phyloP scores from a whole-genome alignment of 2,797 vertebrate genomes.

The Gymnoscopelus microlampas region DNA sequence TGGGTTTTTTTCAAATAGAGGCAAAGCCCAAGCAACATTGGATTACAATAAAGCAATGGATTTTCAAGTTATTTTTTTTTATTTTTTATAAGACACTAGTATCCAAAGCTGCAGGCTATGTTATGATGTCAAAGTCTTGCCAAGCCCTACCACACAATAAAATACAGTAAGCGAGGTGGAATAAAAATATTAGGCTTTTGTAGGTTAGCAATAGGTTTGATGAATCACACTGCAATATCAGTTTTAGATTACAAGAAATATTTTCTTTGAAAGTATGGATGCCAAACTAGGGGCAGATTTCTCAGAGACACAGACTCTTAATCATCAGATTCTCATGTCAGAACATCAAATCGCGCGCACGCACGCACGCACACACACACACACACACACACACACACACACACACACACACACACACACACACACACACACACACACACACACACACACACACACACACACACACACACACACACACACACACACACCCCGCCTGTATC shows the following conservation, averaged over 20 bases:
- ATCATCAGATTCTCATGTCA: too few species aligned
- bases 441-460: conserved; percentile 7
- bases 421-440: conserved; percentile 25
- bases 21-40: too few species aligned
- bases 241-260: conserved; percentile 2
- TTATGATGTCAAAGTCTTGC: too few species aligned
- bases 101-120: too few species aligned
- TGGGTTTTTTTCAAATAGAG: too few species aligned
- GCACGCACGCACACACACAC: background rate
- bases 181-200: conserved; percentile 11
- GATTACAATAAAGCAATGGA: too few species aligned
- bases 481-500: background rate
- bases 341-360: background rate
- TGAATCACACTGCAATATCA: conserved; percentile 12
- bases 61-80: too few species aligned
- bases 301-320: background rate
- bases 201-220: conserved; percentile 7
- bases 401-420: conserved; percentile 17
- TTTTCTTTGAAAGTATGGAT: conserved; percentile 2
- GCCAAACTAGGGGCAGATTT: too few species aligned
- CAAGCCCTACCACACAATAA: background rate
- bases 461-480: conserved; percentile 7
- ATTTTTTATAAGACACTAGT: too few species aligned
- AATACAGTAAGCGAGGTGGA: background rate
- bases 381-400: background rate